Conservation (phyloP, 2,888 invertebrate species). For the Biston betularia region DNA sequence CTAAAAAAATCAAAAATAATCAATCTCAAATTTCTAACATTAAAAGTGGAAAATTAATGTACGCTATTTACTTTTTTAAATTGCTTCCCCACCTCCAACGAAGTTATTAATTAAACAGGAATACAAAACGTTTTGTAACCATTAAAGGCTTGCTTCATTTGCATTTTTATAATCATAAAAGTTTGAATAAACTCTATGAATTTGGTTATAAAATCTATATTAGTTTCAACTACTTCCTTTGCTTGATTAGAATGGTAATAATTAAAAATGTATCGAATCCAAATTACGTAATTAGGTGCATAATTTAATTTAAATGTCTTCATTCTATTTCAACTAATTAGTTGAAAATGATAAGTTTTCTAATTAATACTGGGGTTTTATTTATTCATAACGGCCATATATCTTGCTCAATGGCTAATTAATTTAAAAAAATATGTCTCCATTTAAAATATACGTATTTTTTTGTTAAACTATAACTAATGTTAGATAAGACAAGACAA, state of each 20-base stretch:
- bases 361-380: conserved; percentile 22
- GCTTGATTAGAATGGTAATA: conserved; percentile 16
- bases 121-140: conserved; percentile 8
- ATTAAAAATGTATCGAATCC: conserved; percentile 18
- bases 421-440: conserved; percentile 13
- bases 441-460: not conserved
- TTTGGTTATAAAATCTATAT: not conserved
- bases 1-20: not conserved
- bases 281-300: conserved; percentile 10
- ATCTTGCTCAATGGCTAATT: conserved; percentile 16
- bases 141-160: conserved; percentile 28
- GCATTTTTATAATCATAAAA: conserved; percentile 13
- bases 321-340: conserved; percentile 32
- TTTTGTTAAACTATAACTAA: not conserved
- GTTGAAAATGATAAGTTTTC: conserved; percentile 27
- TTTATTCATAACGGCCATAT: conserved; percentile 19
- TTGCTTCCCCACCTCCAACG: conserved; percentile 24
- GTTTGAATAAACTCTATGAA: not conserved
- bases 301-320: conserved; percentile 27
- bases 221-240: conserved; percentile 3
- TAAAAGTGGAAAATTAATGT: conserved; percentile 9
- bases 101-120: conserved; percentile 31
- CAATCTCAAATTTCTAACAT: not conserved
- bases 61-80: conserved; percentile 18
- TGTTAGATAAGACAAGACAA: not conserved